Percentiles rank a stretch among this genome's conserved stretches.
phyloP scores from a whole-genome alignment of 2,797 vertebrate genomes.

The Scolopax rusticola region DNA sequence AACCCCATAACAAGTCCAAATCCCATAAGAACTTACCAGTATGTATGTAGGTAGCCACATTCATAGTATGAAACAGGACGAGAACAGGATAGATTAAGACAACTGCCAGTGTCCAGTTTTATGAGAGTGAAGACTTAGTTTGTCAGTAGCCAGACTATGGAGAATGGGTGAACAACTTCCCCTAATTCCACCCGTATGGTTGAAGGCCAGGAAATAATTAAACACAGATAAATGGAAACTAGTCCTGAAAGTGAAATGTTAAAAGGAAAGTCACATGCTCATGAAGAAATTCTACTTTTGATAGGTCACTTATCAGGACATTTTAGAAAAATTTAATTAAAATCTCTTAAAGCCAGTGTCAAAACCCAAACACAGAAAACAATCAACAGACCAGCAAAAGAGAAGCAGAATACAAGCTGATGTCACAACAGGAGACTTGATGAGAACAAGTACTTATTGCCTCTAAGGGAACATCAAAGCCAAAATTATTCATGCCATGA shows the following conservation, averaged over 20 bases:
- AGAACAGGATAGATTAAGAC: background rate
- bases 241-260: background rate
- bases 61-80: background rate
- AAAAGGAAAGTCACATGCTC: background rate
- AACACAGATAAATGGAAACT: background rate
- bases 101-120: background rate
- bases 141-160: background rate
- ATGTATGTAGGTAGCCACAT: background rate
- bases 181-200: background rate
- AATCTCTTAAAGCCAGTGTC: background rate
- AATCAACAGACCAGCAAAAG: background rate
- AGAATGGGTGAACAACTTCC: background rate
- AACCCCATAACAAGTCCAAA: background rate
- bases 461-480: background rate
- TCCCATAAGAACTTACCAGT: accelerated
- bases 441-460: background rate
- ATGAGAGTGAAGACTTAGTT: background rate
- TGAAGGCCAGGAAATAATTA: background rate
- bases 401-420: background rate
- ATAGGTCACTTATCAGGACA: background rate
- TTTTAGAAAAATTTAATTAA: background rate
- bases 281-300: background rate
- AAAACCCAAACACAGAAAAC: background rate
- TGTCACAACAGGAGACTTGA: background rate
- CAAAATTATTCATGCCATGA: background rate